Evolutionary conservation across 1,140 invertebrate genomes (phyloP), one percentile per base, ranked within the genome.

Genomic region (Araneus ventricosus): DNA sequence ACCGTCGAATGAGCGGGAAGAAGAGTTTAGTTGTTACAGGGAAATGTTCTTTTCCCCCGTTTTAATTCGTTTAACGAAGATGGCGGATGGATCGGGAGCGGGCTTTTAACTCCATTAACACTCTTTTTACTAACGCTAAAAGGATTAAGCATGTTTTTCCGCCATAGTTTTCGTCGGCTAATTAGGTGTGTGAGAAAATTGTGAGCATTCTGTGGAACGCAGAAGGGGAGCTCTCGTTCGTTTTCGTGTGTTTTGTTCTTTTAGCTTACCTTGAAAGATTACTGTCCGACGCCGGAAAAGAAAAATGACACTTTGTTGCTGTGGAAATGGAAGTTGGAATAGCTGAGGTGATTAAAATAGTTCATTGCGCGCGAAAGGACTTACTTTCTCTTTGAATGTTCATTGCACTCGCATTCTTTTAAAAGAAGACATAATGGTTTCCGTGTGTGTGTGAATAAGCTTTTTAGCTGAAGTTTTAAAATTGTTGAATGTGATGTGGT

Each of bases 121-220:
- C 89, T 41, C 57, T 85, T 34, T 88, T 88, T 91, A 22, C 27
- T 59, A 6, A 6, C 22, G 59, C 70, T 91, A 85, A 91, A 82
- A 84, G 89, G 89, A 91, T 91, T 91, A 91, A 57, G 24, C 57
- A 30, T 59, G 89, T 91, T 91, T 91, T 91, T 91, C 67, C 89
- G 84, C n/a, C 80, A 41, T 41, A 34, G 80, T 91, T 91, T 79
- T 91, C 89, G 57, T 34, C 22, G 14, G 17, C 34, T 91, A 91
- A 91, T 91, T 91, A 67, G n/a, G n/a, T n/a, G n/a, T n/a, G n/a
- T n/a, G n/a, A n/a, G n/a, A n/a, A n/a, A n/a, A n/a, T n/a, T 30
- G 82, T 57, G 45, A 57, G 10, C 80, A 84, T 45, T 75, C 37
- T 41, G 45, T 37, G 34, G 27, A 39, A 41, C 34, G 34, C 37